Evolutionary conservation across 1,140 invertebrate genomes (phyloP).

Genomic region (Drosophila obscura): DNA sequence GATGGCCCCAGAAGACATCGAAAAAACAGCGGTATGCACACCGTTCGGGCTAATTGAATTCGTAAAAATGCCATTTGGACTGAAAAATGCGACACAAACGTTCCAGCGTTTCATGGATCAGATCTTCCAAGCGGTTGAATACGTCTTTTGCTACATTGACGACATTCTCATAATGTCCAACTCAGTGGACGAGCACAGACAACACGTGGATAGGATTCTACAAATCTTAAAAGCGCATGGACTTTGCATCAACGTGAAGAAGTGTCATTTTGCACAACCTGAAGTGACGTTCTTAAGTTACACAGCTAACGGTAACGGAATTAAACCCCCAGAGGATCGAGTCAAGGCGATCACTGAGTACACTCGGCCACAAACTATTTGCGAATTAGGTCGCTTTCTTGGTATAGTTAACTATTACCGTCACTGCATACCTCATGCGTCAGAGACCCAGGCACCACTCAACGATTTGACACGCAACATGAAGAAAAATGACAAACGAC

Average conservation of each 20-base stretch:
- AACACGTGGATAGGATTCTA: neutral
- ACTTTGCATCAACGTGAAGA: neutral
- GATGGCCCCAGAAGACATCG: conserved; percentile 1
- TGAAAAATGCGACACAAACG: no score
- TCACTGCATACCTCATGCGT: neutral
- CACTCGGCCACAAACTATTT: no score
- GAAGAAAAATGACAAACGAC: no score
- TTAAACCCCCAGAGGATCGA: no score
- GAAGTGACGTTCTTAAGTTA: no score
- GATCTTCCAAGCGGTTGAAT: no score
- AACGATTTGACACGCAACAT: no score
- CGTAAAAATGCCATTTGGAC: neutral
- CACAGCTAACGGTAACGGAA: no score
- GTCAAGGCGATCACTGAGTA: no score
- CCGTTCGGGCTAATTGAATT: neutral
- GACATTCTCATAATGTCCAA: neutral
- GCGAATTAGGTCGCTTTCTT: no score
- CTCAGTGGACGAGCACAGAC: neutral
- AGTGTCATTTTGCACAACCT: no score
- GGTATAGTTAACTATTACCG: neutral
- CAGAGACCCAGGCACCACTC: neutral
- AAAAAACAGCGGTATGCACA: conserved; percentile 5
- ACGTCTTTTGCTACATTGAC: neutral
- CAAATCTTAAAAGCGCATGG: neutral
- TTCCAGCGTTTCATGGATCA: neutral